Evolutionary conservation across 1,140 invertebrate genomes (phyloP).

Genomic region (Cydia splendana): DNA sequence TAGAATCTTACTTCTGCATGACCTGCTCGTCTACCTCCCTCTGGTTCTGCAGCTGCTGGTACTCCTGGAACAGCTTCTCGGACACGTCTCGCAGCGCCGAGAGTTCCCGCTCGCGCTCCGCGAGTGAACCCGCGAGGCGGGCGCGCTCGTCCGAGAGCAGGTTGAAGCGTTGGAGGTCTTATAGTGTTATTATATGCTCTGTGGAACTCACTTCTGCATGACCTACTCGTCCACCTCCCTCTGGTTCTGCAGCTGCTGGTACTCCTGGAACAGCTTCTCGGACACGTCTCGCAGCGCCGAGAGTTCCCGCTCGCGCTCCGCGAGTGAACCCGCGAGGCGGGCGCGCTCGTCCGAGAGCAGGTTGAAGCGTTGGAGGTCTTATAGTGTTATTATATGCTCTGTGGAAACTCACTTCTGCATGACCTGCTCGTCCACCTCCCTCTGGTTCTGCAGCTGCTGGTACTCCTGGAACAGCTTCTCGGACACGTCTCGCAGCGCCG

Average conservation of each 20-base stretch:
- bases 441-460: constrained; percentile 85
- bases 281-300: constrained; percentile 83
- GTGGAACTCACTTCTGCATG: constrained; percentile 81
- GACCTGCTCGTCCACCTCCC: constrained; percentile 85
- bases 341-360: constrained; percentile 81
- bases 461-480: constrained; percentile 87
- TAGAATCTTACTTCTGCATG: constrained; percentile 85
- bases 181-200: no score
- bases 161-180: constrained; percentile 81
- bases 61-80: constrained; percentile 86
- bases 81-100: constrained; percentile 83
- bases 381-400: no score
- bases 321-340: constrained; percentile 79
- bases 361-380: constrained; percentile 81
- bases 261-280: constrained; percentile 86
- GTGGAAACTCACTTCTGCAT: constrained; percentile 81
- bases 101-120: constrained; percentile 82
- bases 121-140: constrained; percentile 79
- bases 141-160: constrained; percentile 81
- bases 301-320: constrained; percentile 82
- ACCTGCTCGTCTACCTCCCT: constrained; percentile 86
- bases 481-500: constrained; percentile 83
- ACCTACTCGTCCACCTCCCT: constrained; percentile 86
- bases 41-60: constrained; percentile 85
- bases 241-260: constrained; percentile 85